A percentile compares a stretch with the other conserved stretches of the same genome.
These are phyloP conservation scores for Acanthurus tractus DNA, from an alignment of 2,797 vertebrate genomes.

Conservation along the genomic window DNA sequence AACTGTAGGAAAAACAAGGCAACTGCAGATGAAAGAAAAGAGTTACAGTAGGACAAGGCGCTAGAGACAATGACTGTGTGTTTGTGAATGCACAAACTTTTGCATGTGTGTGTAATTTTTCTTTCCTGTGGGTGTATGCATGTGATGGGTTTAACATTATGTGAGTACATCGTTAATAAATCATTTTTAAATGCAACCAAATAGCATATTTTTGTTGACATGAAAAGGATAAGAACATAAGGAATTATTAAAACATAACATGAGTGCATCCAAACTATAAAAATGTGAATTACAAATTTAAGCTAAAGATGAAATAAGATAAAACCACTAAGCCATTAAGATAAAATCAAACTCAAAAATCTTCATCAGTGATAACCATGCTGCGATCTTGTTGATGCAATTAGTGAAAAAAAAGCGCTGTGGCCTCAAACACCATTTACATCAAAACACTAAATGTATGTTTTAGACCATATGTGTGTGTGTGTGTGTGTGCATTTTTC, in stretches of 20 bases:
- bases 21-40: conserved; percentile 1
- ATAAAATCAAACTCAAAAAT: not conserved
- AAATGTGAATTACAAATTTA: too few relatives aligned
- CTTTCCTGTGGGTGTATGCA: not conserved
- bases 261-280: too few relatives aligned
- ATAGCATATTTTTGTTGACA: not conserved
- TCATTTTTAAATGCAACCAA: not conserved
- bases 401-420: not conserved
- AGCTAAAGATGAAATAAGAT: not conserved
- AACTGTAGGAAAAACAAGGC: not conserved
- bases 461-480: conserved; percentile 3
- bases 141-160: not conserved
- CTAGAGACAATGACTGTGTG: not conserved
- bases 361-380: not conserved
- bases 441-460: conserved; percentile 10
- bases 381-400: not conserved
- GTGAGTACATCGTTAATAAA: not conserved
- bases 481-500: not conserved
- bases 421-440: not conserved
- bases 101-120: not conserved
- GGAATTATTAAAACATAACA: too few relatives aligned
- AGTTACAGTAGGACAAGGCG: not conserved
- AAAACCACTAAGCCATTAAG: not conserved
- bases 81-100: not conserved
- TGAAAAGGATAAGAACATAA: not conserved